Base-by-base conservation (phyloP, 2,797 vertebrate genomes). In the Threskiornis aethiopicus region DNA sequence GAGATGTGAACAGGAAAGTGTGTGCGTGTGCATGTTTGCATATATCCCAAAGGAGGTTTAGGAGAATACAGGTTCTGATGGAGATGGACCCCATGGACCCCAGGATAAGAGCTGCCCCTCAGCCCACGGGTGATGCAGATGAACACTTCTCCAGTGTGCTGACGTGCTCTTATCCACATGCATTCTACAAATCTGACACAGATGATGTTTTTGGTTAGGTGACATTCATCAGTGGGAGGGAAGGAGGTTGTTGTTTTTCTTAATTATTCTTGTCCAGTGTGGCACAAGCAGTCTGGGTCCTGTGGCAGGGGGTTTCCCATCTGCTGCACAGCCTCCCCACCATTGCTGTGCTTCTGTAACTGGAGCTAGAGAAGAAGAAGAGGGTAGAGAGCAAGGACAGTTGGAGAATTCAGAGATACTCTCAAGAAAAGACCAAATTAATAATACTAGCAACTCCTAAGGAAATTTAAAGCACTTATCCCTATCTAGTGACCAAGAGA, bases 21-120 rank as follows among this genome's bases (percentile, higher is more conserved):
- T 0, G 19, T 54, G 29, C 33, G 28, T 8, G 10, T 6, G 16
- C 31, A 9, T 1, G 1, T 49, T 28, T 61, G 20, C 19, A 1
- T n/a, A 12, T 16, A 76, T 79, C 22, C 44, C 49, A 58, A 19
- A 33, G 29, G 59, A 69, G 11, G 7, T 70, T 66, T 70, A 58
- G 31, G 33, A 83, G 33, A 31, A 51, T 22, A 11, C 3, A 70
- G 5, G 22, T 73, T 80, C 59, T 86, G 35, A 9, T 51, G 42
- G 71, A 90, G 71, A 17, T n/a, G 19, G 10, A 69, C 33, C 5
- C 33, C 25, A 10, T 52, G 46, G n/a, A 33, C 12, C 22, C 35
- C 8, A 70, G 37, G n/a, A 18, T n/a, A 31, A 54, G 25, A 73
- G 20, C 22, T 72, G 31, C 22, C 62, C 17, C 16, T 24, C 15